phyloP scores from a whole-genome alignment of 2,797 vertebrate genomes.

The Diglossa cyanea region DNA sequence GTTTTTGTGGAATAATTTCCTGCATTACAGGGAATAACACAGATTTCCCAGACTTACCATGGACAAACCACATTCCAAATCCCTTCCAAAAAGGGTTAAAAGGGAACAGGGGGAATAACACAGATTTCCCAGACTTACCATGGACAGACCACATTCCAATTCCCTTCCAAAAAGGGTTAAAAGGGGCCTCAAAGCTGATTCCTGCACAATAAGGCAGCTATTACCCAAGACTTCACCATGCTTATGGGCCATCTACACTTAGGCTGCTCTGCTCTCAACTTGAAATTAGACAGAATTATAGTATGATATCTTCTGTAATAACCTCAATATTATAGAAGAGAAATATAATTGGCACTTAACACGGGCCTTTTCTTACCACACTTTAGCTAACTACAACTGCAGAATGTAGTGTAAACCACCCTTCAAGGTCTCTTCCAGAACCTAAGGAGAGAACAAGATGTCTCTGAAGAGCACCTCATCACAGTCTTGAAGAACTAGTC shows the following conservation, averaged over 20 bases:
- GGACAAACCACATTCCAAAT: background rate
- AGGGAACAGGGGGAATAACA: background rate
- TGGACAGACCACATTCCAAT: background rate
- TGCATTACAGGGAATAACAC: background rate
- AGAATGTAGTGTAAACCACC: background rate
- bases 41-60: background rate
- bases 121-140: background rate
- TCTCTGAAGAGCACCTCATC: background rate
- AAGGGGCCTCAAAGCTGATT: background rate
- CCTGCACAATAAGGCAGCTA: background rate
- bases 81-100: background rate
- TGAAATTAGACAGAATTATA: background rate
- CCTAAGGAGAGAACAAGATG: background rate
- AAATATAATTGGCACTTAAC: background rate
- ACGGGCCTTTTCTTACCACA: background rate
- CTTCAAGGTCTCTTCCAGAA: background rate
- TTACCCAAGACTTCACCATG: background rate
- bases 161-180: background rate
- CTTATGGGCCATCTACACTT: background rate
- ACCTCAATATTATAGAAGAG: background rate
- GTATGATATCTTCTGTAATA: background rate
- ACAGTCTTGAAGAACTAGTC: background rate
- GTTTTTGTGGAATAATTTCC: background rate
- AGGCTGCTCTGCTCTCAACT: background rate
- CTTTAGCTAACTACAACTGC: background rate